Conservation (phyloP, 2,797 vertebrate species). For the Pseudomugil gertrudae region DNA sequence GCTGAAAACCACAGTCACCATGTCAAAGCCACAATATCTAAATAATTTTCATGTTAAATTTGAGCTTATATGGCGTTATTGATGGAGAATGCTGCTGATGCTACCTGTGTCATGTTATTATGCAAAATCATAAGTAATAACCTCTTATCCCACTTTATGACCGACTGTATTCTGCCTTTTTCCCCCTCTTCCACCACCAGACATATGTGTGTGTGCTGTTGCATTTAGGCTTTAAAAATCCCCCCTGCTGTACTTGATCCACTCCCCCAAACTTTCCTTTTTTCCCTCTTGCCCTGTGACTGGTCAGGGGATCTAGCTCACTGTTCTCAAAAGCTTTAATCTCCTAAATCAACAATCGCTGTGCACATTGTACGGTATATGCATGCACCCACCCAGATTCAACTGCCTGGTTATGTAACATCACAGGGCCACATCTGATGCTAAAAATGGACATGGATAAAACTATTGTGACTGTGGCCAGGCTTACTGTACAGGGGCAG, state of each 20-base stretch:
- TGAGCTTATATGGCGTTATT: background rate
- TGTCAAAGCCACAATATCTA: constrained; percentile 17
- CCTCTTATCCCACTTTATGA: constrained; percentile 7
- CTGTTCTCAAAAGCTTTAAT: constrained; percentile 72
- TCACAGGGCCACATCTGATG: constrained; percentile 74
- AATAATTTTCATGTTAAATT: constrained; percentile 3
- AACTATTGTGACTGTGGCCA: constrained; percentile 77
- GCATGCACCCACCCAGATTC: constrained; percentile 63
- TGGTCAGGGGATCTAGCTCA: constrained; percentile 66
- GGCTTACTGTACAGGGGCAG: constrained; percentile 59
- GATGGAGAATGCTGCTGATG: background rate
- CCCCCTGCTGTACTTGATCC: constrained; percentile 33
- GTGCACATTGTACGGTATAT: constrained; percentile 40
- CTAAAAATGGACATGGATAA: constrained; percentile 83
- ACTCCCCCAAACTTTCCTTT: constrained; percentile 43
- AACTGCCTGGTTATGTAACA: constrained; percentile 75
- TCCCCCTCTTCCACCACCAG: constrained; percentile 5
- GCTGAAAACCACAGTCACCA: constrained; percentile 24
- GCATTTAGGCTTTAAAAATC: constrained; percentile 30
- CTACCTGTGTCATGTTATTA: background rate
- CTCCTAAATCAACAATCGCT: constrained; percentile 76
- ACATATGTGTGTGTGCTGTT: constrained; percentile 5
- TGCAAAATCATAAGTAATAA: background rate
- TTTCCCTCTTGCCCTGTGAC: constrained; percentile 50
- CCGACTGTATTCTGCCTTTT: constrained; percentile 13